phyloP scores from a whole-genome alignment of 2,797 vertebrate genomes.

The Rhadinocentrus ornatus region DNA sequence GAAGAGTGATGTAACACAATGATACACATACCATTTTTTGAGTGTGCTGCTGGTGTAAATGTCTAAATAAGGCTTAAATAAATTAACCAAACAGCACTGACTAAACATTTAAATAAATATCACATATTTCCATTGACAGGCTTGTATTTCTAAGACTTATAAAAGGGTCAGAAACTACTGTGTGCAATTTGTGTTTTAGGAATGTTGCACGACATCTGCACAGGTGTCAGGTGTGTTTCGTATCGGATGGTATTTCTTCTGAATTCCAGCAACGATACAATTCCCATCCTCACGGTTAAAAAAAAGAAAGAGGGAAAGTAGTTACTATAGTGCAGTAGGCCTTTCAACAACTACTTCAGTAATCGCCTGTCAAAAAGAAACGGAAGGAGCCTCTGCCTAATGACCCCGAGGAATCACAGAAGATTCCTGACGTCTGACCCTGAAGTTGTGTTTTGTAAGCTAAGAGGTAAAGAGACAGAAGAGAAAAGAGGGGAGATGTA shows the following conservation, averaged over 20 bases:
- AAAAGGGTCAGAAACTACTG: background rate
- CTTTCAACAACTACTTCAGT: slow-evolving; percentile 57
- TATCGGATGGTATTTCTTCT: slow-evolving; percentile 28
- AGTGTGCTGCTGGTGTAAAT: too few species aligned
- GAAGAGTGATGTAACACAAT: background rate
- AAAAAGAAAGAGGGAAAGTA: slow-evolving; percentile 39
- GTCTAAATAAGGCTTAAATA: background rate
- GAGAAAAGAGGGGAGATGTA: background rate
- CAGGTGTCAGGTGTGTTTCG: slow-evolving; percentile 77
- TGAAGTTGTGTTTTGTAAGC: slow-evolving; percentile 71
- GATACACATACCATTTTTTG: background rate
- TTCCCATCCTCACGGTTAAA: slow-evolving; percentile 34
- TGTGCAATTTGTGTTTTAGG: slow-evolving; percentile 15
- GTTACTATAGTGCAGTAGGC: slow-evolving; percentile 44
- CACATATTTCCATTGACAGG: background rate
- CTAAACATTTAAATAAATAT: background rate
- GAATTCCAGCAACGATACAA: slow-evolving; percentile 45
- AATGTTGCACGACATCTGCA: slow-evolving; percentile 49
- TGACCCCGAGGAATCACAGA: slow-evolving; percentile 60
- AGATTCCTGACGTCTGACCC: slow-evolving; percentile 60
- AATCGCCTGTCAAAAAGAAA: slow-evolving; percentile 72
- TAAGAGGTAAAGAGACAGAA: slow-evolving; percentile 40
- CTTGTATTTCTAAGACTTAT: background rate
- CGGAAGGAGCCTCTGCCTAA: slow-evolving; percentile 60
- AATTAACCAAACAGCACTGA: background rate